Percentiles rank a stretch among this genome's conserved stretches.
These are phyloP conservation scores for Felis catus DNA, from an alignment of 2,113 vertebrate genomes.

Conservation along the genomic window DNA sequence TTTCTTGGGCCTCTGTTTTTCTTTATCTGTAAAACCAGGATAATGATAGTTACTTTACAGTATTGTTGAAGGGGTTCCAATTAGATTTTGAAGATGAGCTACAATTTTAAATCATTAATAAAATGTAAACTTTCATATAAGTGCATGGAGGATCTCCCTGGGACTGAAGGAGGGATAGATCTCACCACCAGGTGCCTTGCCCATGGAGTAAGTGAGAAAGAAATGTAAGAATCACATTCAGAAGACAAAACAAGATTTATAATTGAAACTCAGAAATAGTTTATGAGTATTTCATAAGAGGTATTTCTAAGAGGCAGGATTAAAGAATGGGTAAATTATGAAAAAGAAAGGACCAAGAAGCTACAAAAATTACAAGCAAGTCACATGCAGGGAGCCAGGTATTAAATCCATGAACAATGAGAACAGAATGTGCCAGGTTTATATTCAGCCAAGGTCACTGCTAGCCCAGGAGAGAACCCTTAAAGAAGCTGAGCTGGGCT, in stretches of 20 bases:
- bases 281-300: background rate
- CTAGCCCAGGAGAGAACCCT: background rate
- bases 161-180: background rate
- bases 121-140: background rate
- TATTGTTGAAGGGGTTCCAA: background rate
- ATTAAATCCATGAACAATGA: background rate
- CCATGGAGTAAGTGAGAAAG: background rate
- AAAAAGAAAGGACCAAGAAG: background rate
- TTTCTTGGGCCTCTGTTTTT: background rate
- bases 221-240: background rate
- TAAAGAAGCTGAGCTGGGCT: background rate
- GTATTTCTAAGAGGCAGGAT: background rate
- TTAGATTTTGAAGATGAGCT: background rate
- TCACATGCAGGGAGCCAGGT: background rate
- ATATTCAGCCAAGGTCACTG: background rate
- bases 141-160: background rate
- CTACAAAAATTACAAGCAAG: background rate
- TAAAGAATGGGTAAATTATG: background rate
- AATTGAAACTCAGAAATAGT: background rate
- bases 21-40: conserved; percentile 10
- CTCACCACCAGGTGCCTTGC: background rate
- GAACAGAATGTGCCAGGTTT: background rate
- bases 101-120: background rate
- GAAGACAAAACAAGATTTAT: conserved; percentile 6
- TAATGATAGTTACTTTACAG: background rate